Evolutionary conservation across 1,140 invertebrate genomes (phyloP), one percentile per base, ranked within the genome.

Genomic region (Megalonaias nervosa): DNA sequence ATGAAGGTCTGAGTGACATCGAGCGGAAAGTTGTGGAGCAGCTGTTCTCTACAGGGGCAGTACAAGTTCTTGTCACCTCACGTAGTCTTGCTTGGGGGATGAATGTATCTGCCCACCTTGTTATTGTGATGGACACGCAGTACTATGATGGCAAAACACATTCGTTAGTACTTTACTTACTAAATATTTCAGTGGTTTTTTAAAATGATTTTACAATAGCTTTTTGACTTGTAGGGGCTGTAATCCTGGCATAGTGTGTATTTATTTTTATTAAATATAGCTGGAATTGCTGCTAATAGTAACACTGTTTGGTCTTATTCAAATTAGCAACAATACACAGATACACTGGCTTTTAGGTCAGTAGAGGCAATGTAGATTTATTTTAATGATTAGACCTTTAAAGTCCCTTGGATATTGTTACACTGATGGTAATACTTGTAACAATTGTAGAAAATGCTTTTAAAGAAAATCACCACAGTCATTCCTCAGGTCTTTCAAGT

Each of bases 91-190:
- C 96, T 85, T 99, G 97, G 96, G 95, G 94, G 59, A 93, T 99
- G 66, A 95, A 94, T 57, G 95, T 99, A 55, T 94, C 94, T 67
- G 94, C 96, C 0, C 96, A 99, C 91, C 93, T 99, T 21, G 97
- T 98, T 0, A 94, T 99, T 55, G 95, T 99, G 21, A 99, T 99
- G 94, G 99, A 99, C 86, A 99, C 98, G 0, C 97, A 99, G 89
- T 93, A 94, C 82, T 99, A 99, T 91, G 98, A 99, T 91, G 99
- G 98, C 67, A 98, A 99, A 85, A 91, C 91, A 62, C 93, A 94
- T 82, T 90, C 92, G 79, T 89, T 84, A 85, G 86, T 87, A 21
- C n/a, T 65, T 71, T n/a, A 19, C 58, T 48, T 26, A 67, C 48
- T 11, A 12, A 21, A 58, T 59, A 21, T n/a, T 23, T 17, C 31